Percentiles rank a stretch among this genome's conserved stretches.
phyloP scores from a whole-genome alignment of 2,113 vertebrate genomes.

The Xiphias gladius region DNA sequence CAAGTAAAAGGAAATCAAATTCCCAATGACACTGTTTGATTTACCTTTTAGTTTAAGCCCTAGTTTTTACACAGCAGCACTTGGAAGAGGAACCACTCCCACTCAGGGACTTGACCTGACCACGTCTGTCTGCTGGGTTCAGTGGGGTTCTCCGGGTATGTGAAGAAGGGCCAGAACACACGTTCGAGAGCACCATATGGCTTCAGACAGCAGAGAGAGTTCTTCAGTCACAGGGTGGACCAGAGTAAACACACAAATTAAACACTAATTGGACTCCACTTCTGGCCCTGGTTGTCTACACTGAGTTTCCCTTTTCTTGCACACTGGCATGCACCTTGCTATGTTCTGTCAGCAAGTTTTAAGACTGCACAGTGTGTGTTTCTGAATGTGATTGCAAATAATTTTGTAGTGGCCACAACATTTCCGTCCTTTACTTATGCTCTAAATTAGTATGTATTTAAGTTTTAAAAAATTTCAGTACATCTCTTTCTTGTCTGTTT shows the following conservation, averaged over 20 bases:
- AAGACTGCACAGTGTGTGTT: constrained; percentile 12
- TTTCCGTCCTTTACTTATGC: neutral
- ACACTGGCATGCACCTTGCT: constrained; percentile 42
- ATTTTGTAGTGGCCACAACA: neutral
- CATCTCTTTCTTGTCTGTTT: constrained; percentile 34
- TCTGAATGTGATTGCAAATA: constrained; percentile 13
- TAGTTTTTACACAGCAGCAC: neutral
- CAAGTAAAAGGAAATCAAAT: constrained; percentile 20
- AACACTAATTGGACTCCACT: constrained; percentile 70
- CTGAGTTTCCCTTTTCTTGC: constrained; percentile 43
- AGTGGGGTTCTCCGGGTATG: constrained; percentile 53
- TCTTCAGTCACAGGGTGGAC: constrained; percentile 41
- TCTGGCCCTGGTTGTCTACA: constrained; percentile 54
- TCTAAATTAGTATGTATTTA: neutral
- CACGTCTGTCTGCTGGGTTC: constrained; percentile 19
- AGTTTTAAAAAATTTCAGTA: neutral
- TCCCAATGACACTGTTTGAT: neutral
- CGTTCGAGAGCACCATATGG: constrained; percentile 22
- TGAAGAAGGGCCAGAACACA: constrained; percentile 54
- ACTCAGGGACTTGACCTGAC: constrained; percentile 16
- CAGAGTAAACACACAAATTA: constrained; percentile 76
- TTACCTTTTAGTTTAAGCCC: neutral
- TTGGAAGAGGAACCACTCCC: constrained; percentile 23
- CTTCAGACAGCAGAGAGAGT: constrained; percentile 46
- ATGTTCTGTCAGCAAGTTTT: constrained; percentile 38